These are phyloP conservation scores for Petromus typicus DNA, from an alignment of 2,113 vertebrate genomes.

Conservation along the genomic window DNA sequence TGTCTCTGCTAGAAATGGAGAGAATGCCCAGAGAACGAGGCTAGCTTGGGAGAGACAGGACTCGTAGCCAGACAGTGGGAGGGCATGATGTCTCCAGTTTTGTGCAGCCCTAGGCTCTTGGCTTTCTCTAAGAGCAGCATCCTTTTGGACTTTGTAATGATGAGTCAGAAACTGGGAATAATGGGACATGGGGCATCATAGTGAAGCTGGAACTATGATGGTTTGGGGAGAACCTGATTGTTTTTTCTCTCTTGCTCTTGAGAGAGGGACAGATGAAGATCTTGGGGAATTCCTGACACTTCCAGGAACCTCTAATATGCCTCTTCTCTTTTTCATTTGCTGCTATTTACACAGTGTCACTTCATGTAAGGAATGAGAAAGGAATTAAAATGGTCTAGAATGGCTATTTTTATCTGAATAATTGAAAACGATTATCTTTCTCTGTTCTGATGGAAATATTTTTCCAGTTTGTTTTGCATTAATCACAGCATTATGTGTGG, in stretches of 20 bases:
- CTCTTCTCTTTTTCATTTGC: background rate
- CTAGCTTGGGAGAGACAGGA: background rate
- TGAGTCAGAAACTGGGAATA: background rate
- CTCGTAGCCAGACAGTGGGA: background rate
- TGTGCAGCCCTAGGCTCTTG: background rate
- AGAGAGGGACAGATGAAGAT: background rate
- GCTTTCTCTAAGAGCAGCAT: background rate
- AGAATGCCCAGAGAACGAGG: background rate
- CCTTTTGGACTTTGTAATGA: constrained; percentile 40
- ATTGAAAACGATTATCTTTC: constrained; percentile 26
- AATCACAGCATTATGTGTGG: background rate
- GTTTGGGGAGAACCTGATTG: background rate
- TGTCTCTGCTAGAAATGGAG: background rate
- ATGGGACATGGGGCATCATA: background rate
- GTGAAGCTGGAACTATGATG: background rate
- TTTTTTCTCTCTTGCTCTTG: background rate
- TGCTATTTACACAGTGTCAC: background rate
- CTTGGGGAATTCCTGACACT: background rate
- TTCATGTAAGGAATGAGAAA: constrained; percentile 13
- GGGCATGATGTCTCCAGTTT: background rate
- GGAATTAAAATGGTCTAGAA: background rate
- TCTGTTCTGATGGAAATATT: background rate
- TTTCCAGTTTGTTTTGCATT: constrained; percentile 22
- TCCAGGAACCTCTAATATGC: background rate
- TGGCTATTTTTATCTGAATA: constrained; percentile 60